These are phyloP conservation scores for Leptinotarsa juncta DNA, from an alignment of 2,888 invertebrate genomes.

Conservation along the genomic window DNA sequence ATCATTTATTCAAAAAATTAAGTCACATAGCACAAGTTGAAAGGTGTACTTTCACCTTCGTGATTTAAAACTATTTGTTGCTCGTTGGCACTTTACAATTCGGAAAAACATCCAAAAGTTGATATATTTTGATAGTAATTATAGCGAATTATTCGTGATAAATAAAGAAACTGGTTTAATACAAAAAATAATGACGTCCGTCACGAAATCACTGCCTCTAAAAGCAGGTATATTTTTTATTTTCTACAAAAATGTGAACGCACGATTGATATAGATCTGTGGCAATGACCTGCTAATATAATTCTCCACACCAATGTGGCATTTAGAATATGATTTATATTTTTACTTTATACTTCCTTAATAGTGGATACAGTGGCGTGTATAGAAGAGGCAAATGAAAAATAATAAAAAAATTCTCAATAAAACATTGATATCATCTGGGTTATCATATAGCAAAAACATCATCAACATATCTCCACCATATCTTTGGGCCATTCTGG, in stretches of 20 bases:
- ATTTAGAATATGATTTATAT: too few species aligned
- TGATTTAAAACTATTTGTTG: not conserved
- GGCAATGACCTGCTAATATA: not conserved
- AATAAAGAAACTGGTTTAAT: slow-evolving; percentile 2
- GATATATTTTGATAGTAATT: slow-evolving; percentile 6
- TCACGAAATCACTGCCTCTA: slow-evolving; percentile 14
- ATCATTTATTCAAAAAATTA: too few species aligned
- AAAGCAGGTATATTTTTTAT: not conserved
- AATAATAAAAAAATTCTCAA: too few species aligned
- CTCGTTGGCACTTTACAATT: slow-evolving; percentile 5
- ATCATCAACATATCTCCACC: too few species aligned
- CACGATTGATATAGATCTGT: not conserved
- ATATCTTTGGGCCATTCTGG: too few species aligned
- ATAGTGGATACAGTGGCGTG: too few species aligned
- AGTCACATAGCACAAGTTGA: too few species aligned
- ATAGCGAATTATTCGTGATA: not conserved
- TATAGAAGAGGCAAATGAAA: too few species aligned
- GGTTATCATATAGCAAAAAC: too few species aligned
- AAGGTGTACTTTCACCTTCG: not conserved
- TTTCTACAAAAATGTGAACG: not conserved
- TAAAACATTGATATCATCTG: too few species aligned
- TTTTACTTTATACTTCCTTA: too few species aligned
- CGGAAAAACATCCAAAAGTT: not conserved
- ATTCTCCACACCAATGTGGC: not conserved
- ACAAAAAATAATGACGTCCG: not conserved